Base-by-base conservation (phyloP, 2,888 invertebrate species). In the Melieria crassipennis region DNA sequence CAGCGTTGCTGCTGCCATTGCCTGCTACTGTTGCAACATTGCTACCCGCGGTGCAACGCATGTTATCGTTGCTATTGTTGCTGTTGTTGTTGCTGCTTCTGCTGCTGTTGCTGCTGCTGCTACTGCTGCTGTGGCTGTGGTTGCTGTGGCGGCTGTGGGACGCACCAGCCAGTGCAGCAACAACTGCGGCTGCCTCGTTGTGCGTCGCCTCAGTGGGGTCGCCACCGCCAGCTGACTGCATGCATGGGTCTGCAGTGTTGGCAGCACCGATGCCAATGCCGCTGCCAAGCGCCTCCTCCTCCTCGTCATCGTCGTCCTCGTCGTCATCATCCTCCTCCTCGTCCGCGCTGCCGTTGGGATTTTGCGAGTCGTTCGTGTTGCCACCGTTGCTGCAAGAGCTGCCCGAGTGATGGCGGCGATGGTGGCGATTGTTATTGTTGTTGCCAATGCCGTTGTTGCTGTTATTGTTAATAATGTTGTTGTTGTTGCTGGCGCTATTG, bases 151-250 rank as follows among this genome's bases (percentile, higher is more conserved):
- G 48, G 61, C 47, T 46, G 55, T 58, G 9, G 7, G 10, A 52
- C 43, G 50, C 13, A 56, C 65, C 43, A 30, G 30, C 30, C 30
- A 30, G 30, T 2, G 30, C 30, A 30, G 30, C 30, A 30, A 30
- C 30, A 30, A 30, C 30, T 30, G 30, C 30, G 3, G 30, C 30
- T 1, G 30, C 30, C 30, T 30, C 30, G 30, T 30, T 30, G 30
- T 30, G 30, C 30, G 30, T 30, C 30, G 30, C 30, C 30, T 30
- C 30, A 30, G 30, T 30, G 30, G 30, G 30, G 30, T 48, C 46
- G 3, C 52, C 77, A 6, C 74, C 79, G 6, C 77, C 81, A 0
- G 77, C 81, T 1, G 78, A 80, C 16, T 65, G n/a, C 5, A 13
- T 45, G 9, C 13, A 30, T 13, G 52, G 11, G n/a, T 48, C 48